Base-by-base conservation (phyloP, 2,888 invertebrate species). In the Rambutsinella grinnellia region DNA sequence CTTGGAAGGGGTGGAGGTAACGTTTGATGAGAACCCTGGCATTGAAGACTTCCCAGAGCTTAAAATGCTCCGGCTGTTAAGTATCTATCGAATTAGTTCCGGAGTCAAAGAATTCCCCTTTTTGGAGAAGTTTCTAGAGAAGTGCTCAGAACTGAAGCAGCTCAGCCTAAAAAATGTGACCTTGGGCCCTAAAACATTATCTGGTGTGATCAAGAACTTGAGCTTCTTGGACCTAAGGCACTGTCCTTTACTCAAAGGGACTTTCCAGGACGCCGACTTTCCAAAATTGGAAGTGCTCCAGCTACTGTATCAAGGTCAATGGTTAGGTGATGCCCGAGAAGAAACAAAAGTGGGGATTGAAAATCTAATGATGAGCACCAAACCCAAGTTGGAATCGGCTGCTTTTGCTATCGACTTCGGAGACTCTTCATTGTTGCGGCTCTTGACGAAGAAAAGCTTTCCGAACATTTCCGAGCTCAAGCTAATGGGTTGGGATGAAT, bases 51-150 rank as follows among this genome's bases (percentile, higher is more conserved):
- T n/a, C n/a, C n/a, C n/a, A n/a, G n/a, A n/a, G n/a, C n/a, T n/a
- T n/a, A n/a, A n/a, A n/a, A n/a, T n/a, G n/a, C n/a, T n/a, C n/a
- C n/a, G n/a, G n/a, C n/a, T n/a, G n/a, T n/a, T n/a, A n/a, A n/a
- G n/a, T n/a, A n/a, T n/a, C n/a, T n/a, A n/a, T n/a, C n/a, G n/a
- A n/a, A n/a, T n/a, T n/a, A n/a, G n/a, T n/a, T n/a, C n/a, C n/a
- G n/a, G n/a, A n/a, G n/a, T n/a, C n/a, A n/a, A n/a, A n/a, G n/a
- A n/a, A n/a, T n/a, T n/a, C n/a, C n/a, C n/a, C n/a, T n/a, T 24
- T 19, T 15, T 68, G n/a, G 53, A 60, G 5, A n/a, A 13, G 1
- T 61, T 69, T 36, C 23, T 69, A 26, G 19, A 2, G 2, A 69
- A 46, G 47, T 69, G 69, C 17, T 53, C 69, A 2, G 1, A n/a